These are phyloP conservation scores for Oegoconia quadripuncta DNA, from an alignment of 2,888 invertebrate genomes.

Conservation along the genomic window DNA sequence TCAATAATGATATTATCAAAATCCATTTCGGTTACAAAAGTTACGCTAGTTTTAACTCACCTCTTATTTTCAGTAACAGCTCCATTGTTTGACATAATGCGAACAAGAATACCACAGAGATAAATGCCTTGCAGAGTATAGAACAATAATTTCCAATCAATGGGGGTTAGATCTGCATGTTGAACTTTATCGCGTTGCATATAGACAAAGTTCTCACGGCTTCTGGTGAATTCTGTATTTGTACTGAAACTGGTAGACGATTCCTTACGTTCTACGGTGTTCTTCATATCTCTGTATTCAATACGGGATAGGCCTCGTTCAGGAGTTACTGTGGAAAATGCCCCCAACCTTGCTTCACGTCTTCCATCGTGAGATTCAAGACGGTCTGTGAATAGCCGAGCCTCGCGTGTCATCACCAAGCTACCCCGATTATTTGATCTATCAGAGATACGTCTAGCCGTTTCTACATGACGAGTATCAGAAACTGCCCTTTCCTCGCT, in stretches of 20 bases:
- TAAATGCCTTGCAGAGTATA: slow-evolving; percentile 59
- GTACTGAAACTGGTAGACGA: slow-evolving; percentile 21
- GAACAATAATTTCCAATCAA: slow-evolving; percentile 52
- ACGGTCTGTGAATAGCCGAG: background rate
- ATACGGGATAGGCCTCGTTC: slow-evolving; percentile 7
- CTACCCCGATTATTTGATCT: background rate
- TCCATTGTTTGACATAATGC: slow-evolving; percentile 35
- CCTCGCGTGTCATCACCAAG: background rate
- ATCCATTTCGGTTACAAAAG: background rate
- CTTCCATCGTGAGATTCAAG: background rate
- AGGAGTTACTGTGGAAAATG: slow-evolving; percentile 13
- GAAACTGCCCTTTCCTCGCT: slow-evolving; percentile 2
- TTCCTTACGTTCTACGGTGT: slow-evolving; percentile 18
- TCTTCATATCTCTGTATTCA: slow-evolving; percentile 1
- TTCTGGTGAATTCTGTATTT: slow-evolving; percentile 12
- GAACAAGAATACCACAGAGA: slow-evolving; percentile 44
- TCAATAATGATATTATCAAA: too few relatives aligned
- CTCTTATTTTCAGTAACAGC: slow-evolving; percentile 7
- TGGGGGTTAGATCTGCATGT: slow-evolving; percentile 16
- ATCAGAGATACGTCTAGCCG: background rate
- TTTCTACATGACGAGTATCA: background rate
- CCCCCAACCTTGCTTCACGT: slow-evolving; percentile 6
- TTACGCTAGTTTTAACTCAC: slow-evolving; percentile 6
- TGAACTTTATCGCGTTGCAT: slow-evolving; percentile 16
- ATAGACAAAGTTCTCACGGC: slow-evolving; percentile 15